Percentiles rank a stretch among this genome's conserved stretches.
These are phyloP conservation scores for Ia io DNA, from an alignment of 2,113 vertebrate species.

Conservation along the genomic window DNA sequence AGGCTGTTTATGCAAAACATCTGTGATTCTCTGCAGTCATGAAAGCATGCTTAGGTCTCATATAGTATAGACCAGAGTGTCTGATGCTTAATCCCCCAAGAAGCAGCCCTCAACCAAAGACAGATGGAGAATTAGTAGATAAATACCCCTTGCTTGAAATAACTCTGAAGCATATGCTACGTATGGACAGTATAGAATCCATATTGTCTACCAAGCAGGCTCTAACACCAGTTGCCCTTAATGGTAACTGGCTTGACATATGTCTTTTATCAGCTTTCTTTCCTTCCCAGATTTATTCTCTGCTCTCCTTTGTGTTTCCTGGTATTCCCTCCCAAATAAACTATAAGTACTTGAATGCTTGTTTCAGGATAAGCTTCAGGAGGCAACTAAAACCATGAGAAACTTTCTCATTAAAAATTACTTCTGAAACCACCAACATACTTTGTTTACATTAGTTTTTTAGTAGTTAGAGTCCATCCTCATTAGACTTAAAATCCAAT, in stretches of 20 bases:
- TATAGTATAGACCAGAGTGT: neutral
- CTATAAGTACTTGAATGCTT: neutral
- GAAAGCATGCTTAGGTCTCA: neutral
- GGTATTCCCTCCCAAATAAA: neutral
- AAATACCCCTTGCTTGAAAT: neutral
- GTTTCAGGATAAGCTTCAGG: neutral
- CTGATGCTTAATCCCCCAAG: neutral
- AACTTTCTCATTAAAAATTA: neutral
- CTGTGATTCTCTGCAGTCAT: neutral
- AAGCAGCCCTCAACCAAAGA: neutral
- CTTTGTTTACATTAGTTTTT: neutral
- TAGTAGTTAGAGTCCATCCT: neutral
- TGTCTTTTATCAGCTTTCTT: neutral
- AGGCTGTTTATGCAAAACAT: constrained; percentile 46
- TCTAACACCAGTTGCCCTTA: neutral
- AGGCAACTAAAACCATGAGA: neutral
- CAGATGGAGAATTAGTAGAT: neutral
- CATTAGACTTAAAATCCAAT: neutral
- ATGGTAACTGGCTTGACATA: neutral
- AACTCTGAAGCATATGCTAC: neutral
- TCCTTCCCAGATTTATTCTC: neutral
- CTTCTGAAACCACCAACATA: neutral
- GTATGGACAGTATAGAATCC: neutral
- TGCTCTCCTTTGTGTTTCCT: neutral
- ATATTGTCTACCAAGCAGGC: neutral